Evolutionary conservation across 2,797 vertebrate genomes (phyloP).

Genomic region (Enteromius unitaeniatus): DNA sequence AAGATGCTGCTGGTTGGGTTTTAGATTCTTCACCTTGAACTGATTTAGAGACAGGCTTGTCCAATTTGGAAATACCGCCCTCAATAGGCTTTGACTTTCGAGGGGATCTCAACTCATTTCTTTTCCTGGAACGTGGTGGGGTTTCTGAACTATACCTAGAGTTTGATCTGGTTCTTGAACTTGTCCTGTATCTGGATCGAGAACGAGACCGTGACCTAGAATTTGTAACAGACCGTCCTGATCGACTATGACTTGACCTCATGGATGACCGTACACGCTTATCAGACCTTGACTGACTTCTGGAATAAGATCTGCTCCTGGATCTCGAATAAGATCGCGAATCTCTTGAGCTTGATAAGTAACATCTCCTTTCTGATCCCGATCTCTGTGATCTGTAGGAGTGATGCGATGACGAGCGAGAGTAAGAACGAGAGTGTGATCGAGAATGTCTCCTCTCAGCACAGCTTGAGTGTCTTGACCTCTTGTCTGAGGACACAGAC

Average conservation of each 20-base stretch:
- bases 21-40: constrained; percentile 77
- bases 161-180: constrained; percentile 65
- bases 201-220: constrained; percentile 72
- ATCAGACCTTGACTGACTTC: constrained; percentile 74
- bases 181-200: constrained; percentile 74
- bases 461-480: constrained; percentile 73
- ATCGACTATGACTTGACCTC: constrained; percentile 71
- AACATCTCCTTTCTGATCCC: constrained; percentile 77
- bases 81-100: constrained; percentile 76
- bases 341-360: constrained; percentile 78
- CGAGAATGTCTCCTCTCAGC: constrained; percentile 73
- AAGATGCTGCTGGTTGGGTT: constrained; percentile 66
- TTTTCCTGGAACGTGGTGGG: constrained; percentile 68
- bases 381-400: constrained; percentile 81
- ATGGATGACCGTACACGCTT: constrained; percentile 69
- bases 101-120: constrained; percentile 75
- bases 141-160: constrained; percentile 78
- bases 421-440: constrained; percentile 82
- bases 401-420: constrained; percentile 71
- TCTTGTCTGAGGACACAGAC: constrained; percentile 77
- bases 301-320: constrained; percentile 75
- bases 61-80: constrained; percentile 73
- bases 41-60: constrained; percentile 67
- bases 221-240: constrained; percentile 77
- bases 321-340: constrained; percentile 84